Evolutionary conservation across 2,113 vertebrate species (phyloP), one percentile per base, ranked within the genome.

Genomic region (Dendrocopos noguchii): DNA sequence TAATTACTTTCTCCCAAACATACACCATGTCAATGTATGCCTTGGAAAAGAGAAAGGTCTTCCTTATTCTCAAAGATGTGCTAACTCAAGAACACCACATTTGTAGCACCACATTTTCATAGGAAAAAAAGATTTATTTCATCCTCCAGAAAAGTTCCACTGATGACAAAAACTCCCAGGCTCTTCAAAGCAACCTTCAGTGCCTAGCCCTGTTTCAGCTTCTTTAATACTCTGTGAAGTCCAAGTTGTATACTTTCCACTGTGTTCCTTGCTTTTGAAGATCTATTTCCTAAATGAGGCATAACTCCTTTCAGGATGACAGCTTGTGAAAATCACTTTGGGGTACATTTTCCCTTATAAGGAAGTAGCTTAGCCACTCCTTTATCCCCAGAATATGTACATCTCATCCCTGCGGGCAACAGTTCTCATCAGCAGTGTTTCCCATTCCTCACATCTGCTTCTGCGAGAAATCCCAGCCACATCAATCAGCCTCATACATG

Each of bases 251-350:
- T 64, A 60, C 33, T 80, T 64, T 34, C 47, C 60, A 21, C 65
- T 42, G 27, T 0, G 3, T 75, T 91, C 59, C n/a, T 63, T 88
- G 80, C 57, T 73, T 73, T 73, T 66, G 79, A 87, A 94, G 74
- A 74, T 81, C 67, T 50, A 36, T 93, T 95, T 94, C 71, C 96
- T 92, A 92, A 94, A 93, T 84, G 91, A 95, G 79, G 87, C 81
- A 87, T 87, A 87, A 87, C 61, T 96, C 75, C 76, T 70, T 92
- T 89, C 87, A 90, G 75, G 65, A 92, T 85, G 89, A 93, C 93
- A 93, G 81, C 83, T 94, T 87, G 79, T 91, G 66, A 93, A 95
- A 93, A 91, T 92, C 95, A 89, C 87, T 94, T 92, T 71, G 92
- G 87, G 81, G 57, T 91, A 89, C 25, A 77, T 88, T 84, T 76